phyloP scores from a whole-genome alignment of 2,797 vertebrate genomes.

The Cyprinodon diabolis region DNA sequence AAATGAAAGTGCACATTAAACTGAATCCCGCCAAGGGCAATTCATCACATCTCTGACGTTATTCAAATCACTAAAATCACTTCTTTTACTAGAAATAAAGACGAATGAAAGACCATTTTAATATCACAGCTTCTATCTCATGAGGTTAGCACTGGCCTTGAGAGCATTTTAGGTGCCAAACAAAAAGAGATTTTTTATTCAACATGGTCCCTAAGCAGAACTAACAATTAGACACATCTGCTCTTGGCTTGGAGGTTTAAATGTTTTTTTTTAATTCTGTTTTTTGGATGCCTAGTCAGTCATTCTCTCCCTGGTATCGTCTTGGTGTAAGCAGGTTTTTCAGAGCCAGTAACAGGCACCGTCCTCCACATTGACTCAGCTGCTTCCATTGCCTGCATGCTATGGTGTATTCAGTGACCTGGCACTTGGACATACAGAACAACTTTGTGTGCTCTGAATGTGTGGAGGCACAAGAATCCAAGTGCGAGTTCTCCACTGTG shows the following conservation, averaged over 20 bases:
- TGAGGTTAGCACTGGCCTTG: slow-evolving; percentile 26
- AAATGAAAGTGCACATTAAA: slow-evolving; percentile 8
- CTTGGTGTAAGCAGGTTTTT: slow-evolving; percentile 23
- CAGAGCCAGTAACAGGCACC: slow-evolving; percentile 22
- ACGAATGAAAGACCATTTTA: slow-evolving; percentile 33
- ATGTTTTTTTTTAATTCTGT: slow-evolving; percentile 20
- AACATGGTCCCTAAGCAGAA: slow-evolving; percentile 1
- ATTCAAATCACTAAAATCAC: slow-evolving; percentile 48
- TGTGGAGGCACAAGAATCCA: slow-evolving; percentile 22
- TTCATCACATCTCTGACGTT: slow-evolving; percentile 30
- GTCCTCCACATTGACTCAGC: slow-evolving; percentile 22
- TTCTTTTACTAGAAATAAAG: slow-evolving; percentile 35
- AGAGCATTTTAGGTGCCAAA: slow-evolving; percentile 22
- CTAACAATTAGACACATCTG: slow-evolving; percentile 8
- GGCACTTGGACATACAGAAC: slow-evolving; percentile 7
- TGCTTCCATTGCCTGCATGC: slow-evolving; percentile 25
- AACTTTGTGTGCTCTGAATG: slow-evolving; percentile 15
- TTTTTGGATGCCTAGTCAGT: not conserved
- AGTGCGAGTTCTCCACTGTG: slow-evolving; percentile 8
- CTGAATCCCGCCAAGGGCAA: slow-evolving; percentile 20
- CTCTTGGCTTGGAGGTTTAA: not conserved
- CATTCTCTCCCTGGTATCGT: slow-evolving; percentile 2
- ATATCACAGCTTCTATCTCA: slow-evolving; percentile 47
- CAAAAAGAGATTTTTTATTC: not conserved
- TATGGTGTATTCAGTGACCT: slow-evolving; percentile 33